Conservation (phyloP, 2,113 vertebrate species). For the Todiramphus saurophagus region DNA sequence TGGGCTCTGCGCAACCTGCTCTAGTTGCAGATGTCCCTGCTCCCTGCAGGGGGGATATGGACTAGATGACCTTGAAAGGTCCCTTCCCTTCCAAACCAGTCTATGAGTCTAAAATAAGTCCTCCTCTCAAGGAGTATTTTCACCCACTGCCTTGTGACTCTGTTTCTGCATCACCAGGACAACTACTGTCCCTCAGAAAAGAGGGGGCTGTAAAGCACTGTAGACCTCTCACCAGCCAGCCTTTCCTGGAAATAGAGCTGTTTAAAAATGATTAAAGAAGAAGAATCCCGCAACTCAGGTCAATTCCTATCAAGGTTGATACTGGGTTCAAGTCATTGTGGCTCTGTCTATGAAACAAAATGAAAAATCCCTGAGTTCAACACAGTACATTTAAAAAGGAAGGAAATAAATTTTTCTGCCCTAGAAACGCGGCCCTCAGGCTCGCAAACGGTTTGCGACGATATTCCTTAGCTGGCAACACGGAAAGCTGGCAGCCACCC, state of each 20-base stretch:
- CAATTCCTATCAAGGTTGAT: background rate
- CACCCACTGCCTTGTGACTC: background rate
- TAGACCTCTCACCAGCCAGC: background rate
- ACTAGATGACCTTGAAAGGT: background rate
- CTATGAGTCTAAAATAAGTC: background rate
- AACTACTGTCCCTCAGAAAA: background rate
- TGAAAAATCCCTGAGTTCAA: background rate
- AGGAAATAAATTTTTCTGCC: background rate
- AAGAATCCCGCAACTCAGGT: background rate
- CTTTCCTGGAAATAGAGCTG: background rate
- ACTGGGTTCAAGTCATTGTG: background rate
- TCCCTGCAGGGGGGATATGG: background rate
- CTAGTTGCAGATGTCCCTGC: background rate
- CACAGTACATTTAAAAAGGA: background rate
- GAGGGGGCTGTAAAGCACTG: background rate
- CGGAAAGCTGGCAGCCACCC: slow-evolving; percentile 42
- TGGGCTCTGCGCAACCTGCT: background rate
- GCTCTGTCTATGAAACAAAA: background rate
- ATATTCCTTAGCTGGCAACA: slow-evolving; percentile 20
- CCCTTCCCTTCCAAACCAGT: background rate
- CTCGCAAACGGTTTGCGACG: background rate
- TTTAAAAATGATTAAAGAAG: background rate
- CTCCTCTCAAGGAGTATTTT: background rate
- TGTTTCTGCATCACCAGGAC: background rate
- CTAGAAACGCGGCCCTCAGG: background rate